Conservation (phyloP, 2,113 vertebrate species). For the Lagopus leucura region DNA sequence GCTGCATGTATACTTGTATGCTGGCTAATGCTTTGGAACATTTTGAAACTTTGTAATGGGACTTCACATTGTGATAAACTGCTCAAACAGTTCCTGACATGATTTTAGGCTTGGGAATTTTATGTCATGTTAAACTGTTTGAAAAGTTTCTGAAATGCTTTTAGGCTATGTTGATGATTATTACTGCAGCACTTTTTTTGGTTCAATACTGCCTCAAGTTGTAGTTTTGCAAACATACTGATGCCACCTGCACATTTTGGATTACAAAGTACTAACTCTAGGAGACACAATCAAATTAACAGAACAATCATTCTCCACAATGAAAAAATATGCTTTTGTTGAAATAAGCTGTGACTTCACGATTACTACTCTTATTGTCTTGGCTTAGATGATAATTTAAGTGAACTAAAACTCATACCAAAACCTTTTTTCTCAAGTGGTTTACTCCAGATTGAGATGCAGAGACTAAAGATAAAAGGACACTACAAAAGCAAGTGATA, state of each 20-base stretch:
- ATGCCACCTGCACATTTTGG: neutral
- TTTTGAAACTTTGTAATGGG: neutral
- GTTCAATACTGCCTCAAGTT: neutral
- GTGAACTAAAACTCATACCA: neutral
- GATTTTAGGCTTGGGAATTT: too few species aligned
- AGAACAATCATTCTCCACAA: neutral
- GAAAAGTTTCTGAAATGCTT: neutral
- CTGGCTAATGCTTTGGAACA: neutral
- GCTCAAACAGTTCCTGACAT: neutral
- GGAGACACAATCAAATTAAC: neutral
- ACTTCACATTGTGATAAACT: neutral
- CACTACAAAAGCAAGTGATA: neutral
- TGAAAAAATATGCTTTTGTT: neutral
- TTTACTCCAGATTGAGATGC: neutral
- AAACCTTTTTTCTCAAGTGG: neutral
- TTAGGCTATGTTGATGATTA: neutral
- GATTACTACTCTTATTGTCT: neutral
- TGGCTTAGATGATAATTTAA: neutral
- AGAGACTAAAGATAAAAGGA: neutral
- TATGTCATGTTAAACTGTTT: neutral
- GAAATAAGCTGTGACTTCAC: neutral
- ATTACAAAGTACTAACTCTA: neutral
- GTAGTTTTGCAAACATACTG: neutral
- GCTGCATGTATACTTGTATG: neutral
- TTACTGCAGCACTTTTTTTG: neutral